These are phyloP conservation scores for Oxyscelio sp. DNA, from an alignment of 2,888 invertebrate species.

Conservation along the genomic window DNA sequence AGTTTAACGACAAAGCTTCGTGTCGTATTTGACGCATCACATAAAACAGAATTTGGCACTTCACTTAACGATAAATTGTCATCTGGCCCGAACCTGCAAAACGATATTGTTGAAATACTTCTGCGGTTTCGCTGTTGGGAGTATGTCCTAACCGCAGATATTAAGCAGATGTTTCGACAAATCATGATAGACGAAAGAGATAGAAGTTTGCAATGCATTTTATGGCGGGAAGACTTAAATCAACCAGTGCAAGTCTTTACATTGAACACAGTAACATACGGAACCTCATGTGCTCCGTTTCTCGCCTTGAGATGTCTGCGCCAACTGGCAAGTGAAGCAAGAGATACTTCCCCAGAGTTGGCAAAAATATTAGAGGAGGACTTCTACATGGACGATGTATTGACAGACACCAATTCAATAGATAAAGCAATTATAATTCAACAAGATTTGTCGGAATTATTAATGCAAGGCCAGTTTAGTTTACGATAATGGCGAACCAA, in stretches of 20 bases:
- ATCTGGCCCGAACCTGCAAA: constrained; percentile 9
- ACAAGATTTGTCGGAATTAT: constrained; percentile 27
- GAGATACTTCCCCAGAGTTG: constrained; percentile 20
- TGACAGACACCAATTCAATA: neutral
- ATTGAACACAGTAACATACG: constrained; percentile 8
- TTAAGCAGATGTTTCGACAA: constrained; percentile 1
- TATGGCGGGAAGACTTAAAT: constrained; percentile 1
- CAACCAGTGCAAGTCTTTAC: neutral
- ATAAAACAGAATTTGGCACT: too few species aligned
- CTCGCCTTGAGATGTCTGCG: constrained; percentile 8
- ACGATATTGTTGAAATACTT: constrained; percentile 34
- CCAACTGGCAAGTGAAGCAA: constrained; percentile 10
- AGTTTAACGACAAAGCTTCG: constrained; percentile 53
- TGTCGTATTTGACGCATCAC: too few species aligned
- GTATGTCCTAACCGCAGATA: too few species aligned
- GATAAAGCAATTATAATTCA: constrained; percentile 65
- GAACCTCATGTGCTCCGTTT: constrained; percentile 10
- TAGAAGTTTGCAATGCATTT: neutral
- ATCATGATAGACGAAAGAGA: neutral
- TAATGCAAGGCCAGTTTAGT: constrained; percentile 38
- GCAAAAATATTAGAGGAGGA: constrained; percentile 29
- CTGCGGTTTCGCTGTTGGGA: neutral
- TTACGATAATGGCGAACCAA: constrained; percentile 61
- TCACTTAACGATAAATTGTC: too few species aligned
- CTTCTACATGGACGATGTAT: constrained; percentile 41